Conservation (phyloP, 2,888 invertebrate species). For the Eupsilia transversa region DNA sequence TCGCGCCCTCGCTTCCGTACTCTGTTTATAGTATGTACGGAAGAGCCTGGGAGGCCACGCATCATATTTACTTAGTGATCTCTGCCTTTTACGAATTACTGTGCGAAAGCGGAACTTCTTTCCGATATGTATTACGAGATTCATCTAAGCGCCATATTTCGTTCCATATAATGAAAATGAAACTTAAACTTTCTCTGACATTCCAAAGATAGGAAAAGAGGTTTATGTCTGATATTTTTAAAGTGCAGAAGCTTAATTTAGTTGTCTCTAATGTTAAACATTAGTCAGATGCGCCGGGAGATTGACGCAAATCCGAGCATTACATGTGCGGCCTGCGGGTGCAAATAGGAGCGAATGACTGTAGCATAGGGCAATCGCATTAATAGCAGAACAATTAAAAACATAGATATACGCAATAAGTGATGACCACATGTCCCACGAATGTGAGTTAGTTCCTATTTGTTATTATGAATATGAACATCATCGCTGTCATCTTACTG, state of each 20-base stretch:
- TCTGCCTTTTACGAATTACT: conserved; percentile 74
- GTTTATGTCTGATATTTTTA: conserved; percentile 45
- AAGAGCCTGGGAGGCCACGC: conserved; percentile 83
- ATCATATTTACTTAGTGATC: conserved; percentile 77
- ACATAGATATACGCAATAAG: conserved; percentile 68
- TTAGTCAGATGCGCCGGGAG: conserved; percentile 78
- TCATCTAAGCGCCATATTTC: conserved; percentile 31
- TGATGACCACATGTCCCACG: conserved; percentile 73
- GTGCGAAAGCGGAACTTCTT: conserved; percentile 67
- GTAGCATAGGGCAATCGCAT: conserved; percentile 67
- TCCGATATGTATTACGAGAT: conserved; percentile 41
- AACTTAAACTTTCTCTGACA: conserved; percentile 43
- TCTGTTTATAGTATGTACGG: conserved; percentile 87
- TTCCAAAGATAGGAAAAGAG: conserved; percentile 33
- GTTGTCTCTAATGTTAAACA: conserved; percentile 74
- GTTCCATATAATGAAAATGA: conserved; percentile 30
- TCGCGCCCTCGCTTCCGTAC: conserved; percentile 82
- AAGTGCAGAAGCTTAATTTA: conserved; percentile 34
- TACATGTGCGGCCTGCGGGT: conserved; percentile 66
- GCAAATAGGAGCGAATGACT: conserved; percentile 72
- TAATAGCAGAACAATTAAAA: conserved; percentile 71
- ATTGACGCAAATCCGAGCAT: conserved; percentile 81
- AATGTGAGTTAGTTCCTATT: conserved; percentile 69
- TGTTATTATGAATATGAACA: conserved; percentile 61
- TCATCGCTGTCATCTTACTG: conserved; percentile 54